Evolutionary conservation across 2,113 vertebrate species (phyloP).

Genomic region (Stictonetta naevosa): DNA sequence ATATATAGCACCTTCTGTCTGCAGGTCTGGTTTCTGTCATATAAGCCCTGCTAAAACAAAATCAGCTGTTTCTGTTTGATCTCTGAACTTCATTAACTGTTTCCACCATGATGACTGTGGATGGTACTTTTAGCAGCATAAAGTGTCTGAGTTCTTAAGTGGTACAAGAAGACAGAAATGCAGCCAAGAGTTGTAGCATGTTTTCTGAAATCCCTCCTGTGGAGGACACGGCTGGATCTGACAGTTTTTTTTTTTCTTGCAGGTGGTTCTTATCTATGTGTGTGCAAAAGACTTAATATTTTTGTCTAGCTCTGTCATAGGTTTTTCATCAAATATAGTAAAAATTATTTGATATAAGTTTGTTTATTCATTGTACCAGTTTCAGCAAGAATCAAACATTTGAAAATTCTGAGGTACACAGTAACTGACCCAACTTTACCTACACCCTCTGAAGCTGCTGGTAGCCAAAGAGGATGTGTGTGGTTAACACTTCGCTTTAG

Average conservation of each 20-base stretch:
- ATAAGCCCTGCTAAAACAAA: not conserved
- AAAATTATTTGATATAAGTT: not conserved
- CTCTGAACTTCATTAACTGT: not conserved
- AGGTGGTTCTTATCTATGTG: rapidly evolving
- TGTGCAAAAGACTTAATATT: not conserved
- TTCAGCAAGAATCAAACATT: not conserved
- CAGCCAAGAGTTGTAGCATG: rapidly evolving
- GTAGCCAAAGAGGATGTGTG: too few relatives aligned
- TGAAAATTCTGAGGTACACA: rapidly evolving
- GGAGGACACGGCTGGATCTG: not conserved
- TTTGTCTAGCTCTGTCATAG: not conserved
- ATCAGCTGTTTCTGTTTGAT: not conserved
- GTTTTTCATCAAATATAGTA: not conserved
- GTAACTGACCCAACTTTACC: not conserved
- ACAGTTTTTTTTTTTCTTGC: not conserved
- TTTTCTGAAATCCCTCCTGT: not conserved
- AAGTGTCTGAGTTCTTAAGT: not conserved
- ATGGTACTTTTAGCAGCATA: not conserved
- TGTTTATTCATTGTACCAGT: not conserved
- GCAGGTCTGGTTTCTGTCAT: not conserved
- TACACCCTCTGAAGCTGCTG: rapidly evolving
- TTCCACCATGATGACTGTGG: not conserved
- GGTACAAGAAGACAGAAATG: not conserved
- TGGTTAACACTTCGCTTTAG: not conserved
- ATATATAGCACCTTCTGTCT: not conserved